Conservation (phyloP, 2,888 invertebrate species). For the Luffia ferchaultella region DNA sequence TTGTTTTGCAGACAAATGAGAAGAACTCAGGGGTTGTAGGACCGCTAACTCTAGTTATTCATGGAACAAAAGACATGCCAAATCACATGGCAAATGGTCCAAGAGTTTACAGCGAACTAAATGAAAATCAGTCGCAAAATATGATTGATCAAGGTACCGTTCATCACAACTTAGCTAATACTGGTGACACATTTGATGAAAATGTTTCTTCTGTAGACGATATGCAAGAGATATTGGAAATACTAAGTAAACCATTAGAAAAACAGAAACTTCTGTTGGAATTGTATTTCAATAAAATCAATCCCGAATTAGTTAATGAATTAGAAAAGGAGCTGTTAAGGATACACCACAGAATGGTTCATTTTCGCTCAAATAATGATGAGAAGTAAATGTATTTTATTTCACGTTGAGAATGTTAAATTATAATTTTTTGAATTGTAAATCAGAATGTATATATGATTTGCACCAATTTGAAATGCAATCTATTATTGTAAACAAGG, state of each 20-base stretch:
- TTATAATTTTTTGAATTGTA: too few species aligned
- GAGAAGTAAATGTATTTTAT: too few species aligned
- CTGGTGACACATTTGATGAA: neutral
- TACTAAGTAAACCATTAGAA: neutral
- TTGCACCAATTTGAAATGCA: too few species aligned
- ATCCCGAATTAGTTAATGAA: slow-evolving; percentile 27
- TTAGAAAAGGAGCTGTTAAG: slow-evolving; percentile 41
- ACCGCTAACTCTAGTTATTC: slow-evolving; percentile 68
- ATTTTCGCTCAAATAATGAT: neutral
- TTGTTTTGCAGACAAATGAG: slow-evolving; percentile 36
- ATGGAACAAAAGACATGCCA: slow-evolving; percentile 74
- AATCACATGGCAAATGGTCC: slow-evolving; percentile 66
- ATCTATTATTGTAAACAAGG: too few species aligned
- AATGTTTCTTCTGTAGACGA: neutral
- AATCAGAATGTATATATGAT: too few species aligned
- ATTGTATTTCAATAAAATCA: slow-evolving; percentile 17
- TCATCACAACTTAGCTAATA: neutral
- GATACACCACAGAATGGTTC: slow-evolving; percentile 33
- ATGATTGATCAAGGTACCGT: neutral
- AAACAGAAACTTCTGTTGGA: slow-evolving; percentile 12
- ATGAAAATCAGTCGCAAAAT: neutral
- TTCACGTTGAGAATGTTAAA: too few species aligned
- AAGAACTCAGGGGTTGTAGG: slow-evolving; percentile 68
- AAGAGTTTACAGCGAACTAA: slow-evolving; percentile 43
- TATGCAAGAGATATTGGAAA: slow-evolving; percentile 1